Evolutionary conservation across 2,113 vertebrate genomes (phyloP).

Genomic region (Artemisiospiza belli): DNA sequence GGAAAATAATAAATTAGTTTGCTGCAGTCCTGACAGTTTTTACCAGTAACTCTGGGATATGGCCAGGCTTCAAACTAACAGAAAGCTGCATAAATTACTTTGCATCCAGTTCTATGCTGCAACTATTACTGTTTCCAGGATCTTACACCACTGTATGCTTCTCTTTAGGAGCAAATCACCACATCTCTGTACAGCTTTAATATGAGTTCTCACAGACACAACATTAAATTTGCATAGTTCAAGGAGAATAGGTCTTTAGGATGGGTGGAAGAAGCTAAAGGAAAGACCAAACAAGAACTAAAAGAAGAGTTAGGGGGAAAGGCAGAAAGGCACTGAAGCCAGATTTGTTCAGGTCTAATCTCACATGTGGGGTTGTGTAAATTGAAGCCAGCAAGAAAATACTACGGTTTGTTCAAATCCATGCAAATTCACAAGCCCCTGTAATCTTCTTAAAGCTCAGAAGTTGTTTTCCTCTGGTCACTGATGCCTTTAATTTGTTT

Average conservation of each 20-base stretch:
- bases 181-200: not conserved
- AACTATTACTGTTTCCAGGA: not conserved
- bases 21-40: not conserved
- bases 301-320: not conserved
- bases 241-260: not conserved
- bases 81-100: not conserved
- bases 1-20: not conserved
- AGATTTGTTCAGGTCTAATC: not conserved
- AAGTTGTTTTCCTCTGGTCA: constrained; percentile 5
- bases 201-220: not conserved
- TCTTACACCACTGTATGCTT: not conserved
- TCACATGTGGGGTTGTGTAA: not conserved
- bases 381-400: not conserved
- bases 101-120: not conserved
- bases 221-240: not conserved
- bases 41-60: not conserved
- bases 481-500: not conserved
- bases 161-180: not conserved
- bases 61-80: not conserved
- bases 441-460: not conserved
- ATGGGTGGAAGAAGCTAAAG: not conserved
- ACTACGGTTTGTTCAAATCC: not conserved
- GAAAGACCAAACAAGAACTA: not conserved
- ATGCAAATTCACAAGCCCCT: not conserved
- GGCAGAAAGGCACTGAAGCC: not conserved